A percentile compares a stretch with the other conserved stretches of the same genome.
Evolutionary conservation across 2,888 invertebrate genomes (phyloP).

Genomic region (Pristionchus mayeri): DNA sequence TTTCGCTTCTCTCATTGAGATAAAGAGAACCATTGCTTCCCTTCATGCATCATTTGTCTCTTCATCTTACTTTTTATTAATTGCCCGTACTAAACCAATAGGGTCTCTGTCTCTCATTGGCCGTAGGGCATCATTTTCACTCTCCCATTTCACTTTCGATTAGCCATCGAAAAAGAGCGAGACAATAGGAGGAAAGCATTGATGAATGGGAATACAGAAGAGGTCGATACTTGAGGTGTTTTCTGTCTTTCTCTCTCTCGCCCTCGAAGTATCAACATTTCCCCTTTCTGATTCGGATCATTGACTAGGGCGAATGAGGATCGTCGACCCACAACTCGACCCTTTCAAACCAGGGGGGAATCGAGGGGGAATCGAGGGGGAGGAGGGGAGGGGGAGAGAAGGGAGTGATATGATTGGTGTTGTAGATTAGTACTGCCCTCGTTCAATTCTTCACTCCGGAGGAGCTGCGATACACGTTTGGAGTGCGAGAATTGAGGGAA

Average conservation of each 20-base stretch:
- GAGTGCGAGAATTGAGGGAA: constrained; percentile 49
- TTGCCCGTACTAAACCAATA: background rate
- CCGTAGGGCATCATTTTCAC: background rate
- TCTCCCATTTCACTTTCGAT: background rate
- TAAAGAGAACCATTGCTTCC: background rate
- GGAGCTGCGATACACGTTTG: constrained; percentile 75
- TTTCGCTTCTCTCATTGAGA: constrained; percentile 21
- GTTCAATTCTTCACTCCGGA: constrained; percentile 74
- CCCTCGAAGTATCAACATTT: constrained; percentile 12
- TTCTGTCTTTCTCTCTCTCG: constrained; percentile 20
- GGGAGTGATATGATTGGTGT: background rate
- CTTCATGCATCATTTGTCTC: background rate
- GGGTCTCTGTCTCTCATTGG: background rate
- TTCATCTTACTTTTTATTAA: background rate
- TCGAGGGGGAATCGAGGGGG: background rate
- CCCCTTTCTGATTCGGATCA: constrained; percentile 22
- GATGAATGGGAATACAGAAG: constrained; percentile 26
- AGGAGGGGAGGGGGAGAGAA: background rate
- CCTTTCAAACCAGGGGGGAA: background rate
- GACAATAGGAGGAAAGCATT: background rate
- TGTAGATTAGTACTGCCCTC: constrained; percentile 64
- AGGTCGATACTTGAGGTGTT: constrained; percentile 12
- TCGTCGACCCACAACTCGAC: background rate
- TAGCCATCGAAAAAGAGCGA: background rate
- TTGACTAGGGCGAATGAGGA: background rate